Evolutionary conservation across 2,113 vertebrate species (phyloP).

Genomic region (Eupsittula cactorum): DNA sequence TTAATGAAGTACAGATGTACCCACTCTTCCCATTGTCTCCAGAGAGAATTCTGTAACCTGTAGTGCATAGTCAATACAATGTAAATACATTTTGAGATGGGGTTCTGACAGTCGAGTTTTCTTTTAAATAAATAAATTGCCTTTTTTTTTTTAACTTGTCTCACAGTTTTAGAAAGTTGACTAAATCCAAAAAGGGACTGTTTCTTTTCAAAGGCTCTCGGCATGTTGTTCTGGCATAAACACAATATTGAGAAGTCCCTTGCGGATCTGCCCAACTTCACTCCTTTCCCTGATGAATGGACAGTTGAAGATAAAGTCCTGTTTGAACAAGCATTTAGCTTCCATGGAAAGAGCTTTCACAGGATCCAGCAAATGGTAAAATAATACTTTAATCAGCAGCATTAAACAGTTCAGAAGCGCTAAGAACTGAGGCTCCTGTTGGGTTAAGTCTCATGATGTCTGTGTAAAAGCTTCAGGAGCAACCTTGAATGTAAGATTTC

Average conservation of each 20-base stretch:
- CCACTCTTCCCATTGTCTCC: neutral
- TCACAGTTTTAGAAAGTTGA: constrained; percentile 27
- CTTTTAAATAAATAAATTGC: neutral
- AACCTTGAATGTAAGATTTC: neutral
- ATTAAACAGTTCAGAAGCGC: neutral
- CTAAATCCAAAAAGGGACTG: constrained; percentile 61
- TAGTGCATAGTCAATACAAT: neutral
- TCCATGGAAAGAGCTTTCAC: constrained; percentile 99
- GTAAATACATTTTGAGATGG: neutral
- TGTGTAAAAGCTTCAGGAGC: neutral
- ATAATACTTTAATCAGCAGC: neutral
- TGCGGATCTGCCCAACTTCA: constrained; percentile 97
- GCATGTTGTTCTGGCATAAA: constrained; percentile 99
- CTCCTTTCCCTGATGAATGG: constrained; percentile 99
- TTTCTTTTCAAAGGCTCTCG: constrained; percentile 87
- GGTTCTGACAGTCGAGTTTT: constrained; percentile 4
- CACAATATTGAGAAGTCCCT: constrained; percentile 98
- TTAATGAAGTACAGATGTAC: constrained; percentile 1
- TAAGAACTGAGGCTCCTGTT: neutral
- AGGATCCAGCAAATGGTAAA: constrained; percentile 99
- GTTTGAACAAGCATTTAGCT: constrained; percentile 99
- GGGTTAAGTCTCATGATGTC: neutral
- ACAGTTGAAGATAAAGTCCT: constrained; percentile 98
- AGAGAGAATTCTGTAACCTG: neutral
- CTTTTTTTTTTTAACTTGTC: constrained; percentile 12